Evolutionary conservation across 2,888 invertebrate species (phyloP).

Genomic region (Chironomus tentans): DNA sequence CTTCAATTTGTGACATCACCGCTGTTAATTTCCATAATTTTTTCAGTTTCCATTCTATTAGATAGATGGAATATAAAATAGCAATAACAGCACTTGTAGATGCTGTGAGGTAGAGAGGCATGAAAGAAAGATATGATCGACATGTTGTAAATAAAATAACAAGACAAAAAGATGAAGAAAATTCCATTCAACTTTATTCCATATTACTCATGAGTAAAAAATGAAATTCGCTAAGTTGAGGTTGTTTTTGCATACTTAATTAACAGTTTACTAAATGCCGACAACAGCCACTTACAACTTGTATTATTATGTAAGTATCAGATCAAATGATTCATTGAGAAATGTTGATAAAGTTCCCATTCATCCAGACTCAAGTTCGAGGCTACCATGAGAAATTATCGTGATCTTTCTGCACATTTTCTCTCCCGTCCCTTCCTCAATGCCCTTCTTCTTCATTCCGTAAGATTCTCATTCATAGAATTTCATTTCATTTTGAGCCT

Average conservation of each 20-base stretch:
- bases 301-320: too few relatives aligned
- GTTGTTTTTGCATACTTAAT: neutral
- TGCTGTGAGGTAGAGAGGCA: neutral
- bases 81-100: too few relatives aligned
- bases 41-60: neutral
- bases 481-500: neutral
- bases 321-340: too few relatives aligned
- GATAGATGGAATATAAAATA: neutral
- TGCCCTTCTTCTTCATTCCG: neutral
- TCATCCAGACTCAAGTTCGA: too few relatives aligned
- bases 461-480: neutral
- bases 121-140: neutral
- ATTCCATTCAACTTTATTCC: neutral
- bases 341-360: too few relatives aligned
- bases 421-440: too few relatives aligned
- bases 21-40: neutral
- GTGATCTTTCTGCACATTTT: neutral
- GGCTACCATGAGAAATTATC: too few relatives aligned
- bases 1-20: neutral
- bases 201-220: neutral
- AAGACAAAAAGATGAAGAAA: neutral
- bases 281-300: too few relatives aligned
- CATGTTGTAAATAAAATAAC: neutral
- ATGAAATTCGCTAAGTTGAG: too few relatives aligned
- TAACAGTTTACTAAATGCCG: neutral